Evolutionary conservation across 2,888 invertebrate species (phyloP), one percentile per base, ranked within the genome.

Genomic region (Didymodactylos carnosus): DNA sequence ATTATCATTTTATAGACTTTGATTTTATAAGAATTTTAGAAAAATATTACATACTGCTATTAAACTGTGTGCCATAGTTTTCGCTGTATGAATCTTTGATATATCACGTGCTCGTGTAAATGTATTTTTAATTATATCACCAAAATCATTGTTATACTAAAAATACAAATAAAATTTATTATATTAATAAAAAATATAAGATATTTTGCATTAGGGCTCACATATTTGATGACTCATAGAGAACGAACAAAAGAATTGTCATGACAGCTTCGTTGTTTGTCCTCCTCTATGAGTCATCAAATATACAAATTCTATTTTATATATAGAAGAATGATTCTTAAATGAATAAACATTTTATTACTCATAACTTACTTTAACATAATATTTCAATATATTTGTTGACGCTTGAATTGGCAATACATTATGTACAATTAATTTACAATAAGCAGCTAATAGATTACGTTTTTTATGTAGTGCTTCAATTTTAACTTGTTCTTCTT

Each of bases 101-200:
- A 95, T 93, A 86, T 99, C 98, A 78, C 97, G 87, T 16, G 94
- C 92, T 85, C 97, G 97, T 79, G 91, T 91, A 79, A 99, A 85
- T 14, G 97, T 94, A 43, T 92, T 90, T 85, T 99, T 99, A 78
- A 98, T 85, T 90, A 97, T 95, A 84, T 97, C 97, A 71, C 97
- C 95, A 84, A 94, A 97, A 84, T 97, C 94, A 82, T 94, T 93
- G 85, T 94, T 94, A 83, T 92, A 94, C 89, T 92, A 93, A 23
- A 2, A 23, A 49, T 23, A 49, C 8, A 23, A 49, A 49, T 49
- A 5, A 8, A 3, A 49, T 49, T 5, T 10, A 23, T 4, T 23
- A 49, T 41, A 16, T 41, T 8, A 41, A 16, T 8, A 41, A 41
- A 41, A 19, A 43, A 7, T n/a, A 43, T n/a, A 43, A 2, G n/a